A percentile compares a stretch with the other conserved stretches of the same genome.
These are phyloP conservation scores for Harmothoe impar DNA, from an alignment of 2,888 invertebrate genomes.

Conservation along the genomic window DNA sequence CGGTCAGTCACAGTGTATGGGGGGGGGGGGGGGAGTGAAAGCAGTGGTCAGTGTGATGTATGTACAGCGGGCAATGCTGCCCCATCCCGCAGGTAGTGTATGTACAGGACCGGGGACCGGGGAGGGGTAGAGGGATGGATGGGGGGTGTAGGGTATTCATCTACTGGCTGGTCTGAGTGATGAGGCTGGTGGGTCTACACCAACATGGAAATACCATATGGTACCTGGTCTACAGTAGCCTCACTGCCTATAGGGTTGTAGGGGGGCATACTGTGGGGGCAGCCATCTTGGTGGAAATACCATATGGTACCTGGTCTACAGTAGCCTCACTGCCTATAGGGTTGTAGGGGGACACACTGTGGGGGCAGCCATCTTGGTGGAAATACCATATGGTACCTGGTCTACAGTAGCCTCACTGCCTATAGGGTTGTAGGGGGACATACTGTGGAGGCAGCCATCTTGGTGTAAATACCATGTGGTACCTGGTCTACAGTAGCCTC, in stretches of 20 bases:
- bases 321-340: not conserved
- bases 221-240: not conserved
- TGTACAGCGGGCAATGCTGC: not conserved
- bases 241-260: no score
- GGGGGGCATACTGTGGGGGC: no score
- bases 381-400: conserved; percentile 33
- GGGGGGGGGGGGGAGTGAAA: not conserved
- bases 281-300: not conserved
- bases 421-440: no score
- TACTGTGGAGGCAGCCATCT: not conserved
- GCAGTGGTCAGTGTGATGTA: not conserved
- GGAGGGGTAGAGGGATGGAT: not conserved
- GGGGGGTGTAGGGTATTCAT: not conserved
- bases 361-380: not conserved
- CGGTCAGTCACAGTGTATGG: not conserved
- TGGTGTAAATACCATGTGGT: conserved; percentile 13
- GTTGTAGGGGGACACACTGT: no score
- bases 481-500: not conserved
- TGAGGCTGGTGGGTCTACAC: not conserved
- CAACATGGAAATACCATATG: conserved; percentile 39
- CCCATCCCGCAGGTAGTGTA: not conserved
- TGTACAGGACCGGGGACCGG: not conserved
- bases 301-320: not conserved
- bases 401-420: not conserved
- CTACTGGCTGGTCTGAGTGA: not conserved